Conservation (phyloP, 2,797 vertebrate species). For the Pseudomugil gertrudae region DNA sequence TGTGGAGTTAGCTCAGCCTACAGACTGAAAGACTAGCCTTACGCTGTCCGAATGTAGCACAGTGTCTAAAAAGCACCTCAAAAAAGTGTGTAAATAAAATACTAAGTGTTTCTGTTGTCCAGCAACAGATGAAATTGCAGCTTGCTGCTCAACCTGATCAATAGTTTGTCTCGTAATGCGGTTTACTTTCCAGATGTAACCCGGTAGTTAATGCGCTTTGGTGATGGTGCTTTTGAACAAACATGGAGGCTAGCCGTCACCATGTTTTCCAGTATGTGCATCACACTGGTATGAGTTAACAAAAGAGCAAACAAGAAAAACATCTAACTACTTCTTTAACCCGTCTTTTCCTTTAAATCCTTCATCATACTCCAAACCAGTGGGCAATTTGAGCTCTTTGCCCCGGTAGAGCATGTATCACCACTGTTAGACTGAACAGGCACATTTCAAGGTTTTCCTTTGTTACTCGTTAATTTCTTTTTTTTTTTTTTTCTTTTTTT, state of each 20-base stretch:
- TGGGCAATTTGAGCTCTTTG: slow-evolving; percentile 49
- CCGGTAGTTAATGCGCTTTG: neutral
- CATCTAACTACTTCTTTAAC: slow-evolving; percentile 8
- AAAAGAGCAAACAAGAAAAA: neutral
- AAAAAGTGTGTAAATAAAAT: neutral
- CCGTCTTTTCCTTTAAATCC: slow-evolving; percentile 2
- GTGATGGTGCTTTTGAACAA: neutral
- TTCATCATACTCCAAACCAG: slow-evolving; percentile 48
- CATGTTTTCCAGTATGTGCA: neutral
- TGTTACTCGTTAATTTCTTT: slow-evolving; percentile 42
- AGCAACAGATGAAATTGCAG: neutral
- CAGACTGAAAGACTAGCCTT: slow-evolving; percentile 1
- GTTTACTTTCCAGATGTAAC: neutral
- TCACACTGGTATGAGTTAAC: slow-evolving; percentile 1
- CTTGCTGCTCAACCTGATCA: neutral
- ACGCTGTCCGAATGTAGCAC: neutral
- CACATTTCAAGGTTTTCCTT: slow-evolving; percentile 58
- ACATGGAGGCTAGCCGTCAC: neutral
- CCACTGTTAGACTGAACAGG: slow-evolving; percentile 47
- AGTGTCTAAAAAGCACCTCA: neutral
- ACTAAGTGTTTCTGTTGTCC: neutral
- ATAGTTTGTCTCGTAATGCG: neutral
- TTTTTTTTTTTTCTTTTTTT: slow-evolving; percentile 56
- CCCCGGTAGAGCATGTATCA: slow-evolving; percentile 52
- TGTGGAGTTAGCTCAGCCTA: slow-evolving; percentile 4